These are phyloP conservation scores for Anisognathus igniventris DNA, from an alignment of 2,797 vertebrate species.

Conservation along the genomic window DNA sequence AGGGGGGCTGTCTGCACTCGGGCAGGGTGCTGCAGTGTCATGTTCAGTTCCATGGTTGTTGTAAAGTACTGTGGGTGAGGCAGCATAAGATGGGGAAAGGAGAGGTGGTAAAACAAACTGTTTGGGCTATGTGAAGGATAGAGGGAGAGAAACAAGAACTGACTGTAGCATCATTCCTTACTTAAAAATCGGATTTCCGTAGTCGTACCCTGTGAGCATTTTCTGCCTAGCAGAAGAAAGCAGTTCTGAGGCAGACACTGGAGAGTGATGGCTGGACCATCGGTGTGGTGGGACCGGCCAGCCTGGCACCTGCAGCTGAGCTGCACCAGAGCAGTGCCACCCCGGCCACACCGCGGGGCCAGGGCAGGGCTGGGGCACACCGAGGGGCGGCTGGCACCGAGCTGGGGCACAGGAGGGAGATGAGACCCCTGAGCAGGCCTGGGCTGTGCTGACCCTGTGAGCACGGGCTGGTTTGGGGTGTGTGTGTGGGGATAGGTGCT, in stretches of 20 bases:
- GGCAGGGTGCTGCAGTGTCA: neutral
- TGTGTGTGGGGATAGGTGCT: neutral
- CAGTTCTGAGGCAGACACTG: neutral
- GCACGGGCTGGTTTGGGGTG: too few relatives aligned
- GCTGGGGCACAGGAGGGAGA: neutral
- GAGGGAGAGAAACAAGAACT: neutral
- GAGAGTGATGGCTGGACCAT: fast-evolving
- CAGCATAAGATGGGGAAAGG: neutral
- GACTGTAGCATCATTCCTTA: neutral
- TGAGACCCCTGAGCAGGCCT: neutral
- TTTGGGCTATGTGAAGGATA: neutral
- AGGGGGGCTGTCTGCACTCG: neutral
- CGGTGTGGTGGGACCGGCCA: fast-evolving
- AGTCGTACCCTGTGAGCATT: fast-evolving
- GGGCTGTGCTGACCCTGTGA: neutral
- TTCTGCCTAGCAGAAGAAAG: neutral
- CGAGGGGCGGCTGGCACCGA: fast-evolving
- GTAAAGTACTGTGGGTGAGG: neutral
- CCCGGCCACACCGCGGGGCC: fast-evolving
- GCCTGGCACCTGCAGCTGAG: neutral
- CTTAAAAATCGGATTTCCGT: neutral
- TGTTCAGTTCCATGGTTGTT: neutral
- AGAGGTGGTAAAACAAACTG: neutral
- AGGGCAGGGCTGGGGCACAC: neutral
- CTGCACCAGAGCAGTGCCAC: too few relatives aligned